Base-by-base conservation (phyloP, 2,113 vertebrate genomes). In the Oophaga pumilio region DNA sequence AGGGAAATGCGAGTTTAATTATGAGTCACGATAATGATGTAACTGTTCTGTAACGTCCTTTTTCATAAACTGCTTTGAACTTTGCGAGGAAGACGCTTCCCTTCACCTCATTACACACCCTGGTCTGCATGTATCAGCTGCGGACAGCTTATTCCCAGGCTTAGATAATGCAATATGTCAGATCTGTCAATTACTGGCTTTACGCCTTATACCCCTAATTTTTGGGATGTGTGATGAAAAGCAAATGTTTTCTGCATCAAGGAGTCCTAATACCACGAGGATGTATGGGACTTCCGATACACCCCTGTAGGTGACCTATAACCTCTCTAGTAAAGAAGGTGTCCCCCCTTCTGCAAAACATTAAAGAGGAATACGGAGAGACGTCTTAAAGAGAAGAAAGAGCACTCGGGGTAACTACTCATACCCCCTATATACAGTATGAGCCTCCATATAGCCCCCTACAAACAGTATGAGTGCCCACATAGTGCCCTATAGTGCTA, bases 21-120 rank as follows among this genome's bases (percentile, higher is more conserved):
- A 20, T 73, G 71, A 74, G 33, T 74, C 71, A 74, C 12, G 33
- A 28, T 74, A 50, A 50, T 74, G 71, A 74, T 50, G 43, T 74
- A 20, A 50, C 28, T 74, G 9, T 74, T 5, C 8, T 74, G 71
- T 74, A 49, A 74, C 71, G 1, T 74, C 43, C 43, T 50, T 50
- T 8, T 13, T 68, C 0, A 50, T 49, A 9, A 74, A 74, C 71
- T 74, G 71, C 18, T 2, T 10, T 74, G 71, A 74, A 49, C 71
- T 50, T 22, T 2, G 43, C 8, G 50, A 11, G 15, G 33, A 73
- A 28, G 28, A 24, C 43, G 69, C 43, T 18, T 71, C n/a, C 15
- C 9, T 66, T 68, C 4, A 43, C 26, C 28, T 43, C 17, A 18
- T 50, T 18, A 74, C 71, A 74, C 33, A 50, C 43, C 24, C 71